Percentiles rank a stretch among this genome's conserved stretches.
Evolutionary conservation across 2,113 vertebrate genomes (phyloP).

Genomic region (Heterotilapia buettikoferi): DNA sequence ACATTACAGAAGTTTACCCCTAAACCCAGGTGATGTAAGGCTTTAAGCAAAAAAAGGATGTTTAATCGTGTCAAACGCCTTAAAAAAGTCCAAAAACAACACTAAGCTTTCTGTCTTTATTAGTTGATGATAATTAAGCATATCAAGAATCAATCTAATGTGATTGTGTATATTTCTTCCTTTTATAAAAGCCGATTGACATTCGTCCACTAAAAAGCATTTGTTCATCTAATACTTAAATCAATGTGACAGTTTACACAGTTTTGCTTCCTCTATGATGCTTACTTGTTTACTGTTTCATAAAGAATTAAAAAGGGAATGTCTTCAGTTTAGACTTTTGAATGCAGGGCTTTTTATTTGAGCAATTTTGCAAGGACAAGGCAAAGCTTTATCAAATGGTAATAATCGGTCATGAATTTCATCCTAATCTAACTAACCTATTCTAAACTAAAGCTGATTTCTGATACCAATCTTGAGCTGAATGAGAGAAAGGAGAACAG

Average conservation of each 20-base stretch:
- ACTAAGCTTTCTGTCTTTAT: background rate
- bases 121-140: background rate
- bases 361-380: background rate
- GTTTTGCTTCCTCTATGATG: background rate
- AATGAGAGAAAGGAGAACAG: background rate
- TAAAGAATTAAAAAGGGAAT: background rate
- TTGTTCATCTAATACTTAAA: fast-evolving
- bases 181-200: background rate
- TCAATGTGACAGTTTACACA: background rate
- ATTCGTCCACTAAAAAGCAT: background rate
- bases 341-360: background rate
- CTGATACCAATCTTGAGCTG: background rate
- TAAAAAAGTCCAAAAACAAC: background rate
- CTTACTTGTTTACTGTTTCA: background rate
- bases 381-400: background rate
- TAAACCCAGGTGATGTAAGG: background rate
- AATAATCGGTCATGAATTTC: background rate
- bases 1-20: background rate
- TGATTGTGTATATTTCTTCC: background rate
- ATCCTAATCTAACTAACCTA: background rate
- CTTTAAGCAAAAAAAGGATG: background rate
- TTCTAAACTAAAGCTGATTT: background rate
- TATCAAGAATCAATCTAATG: background rate
- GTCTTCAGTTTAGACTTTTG: background rate
- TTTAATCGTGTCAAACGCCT: background rate